Conservation (phyloP, 1,140 invertebrate species). For the Leguminivora glycinivorella region DNA sequence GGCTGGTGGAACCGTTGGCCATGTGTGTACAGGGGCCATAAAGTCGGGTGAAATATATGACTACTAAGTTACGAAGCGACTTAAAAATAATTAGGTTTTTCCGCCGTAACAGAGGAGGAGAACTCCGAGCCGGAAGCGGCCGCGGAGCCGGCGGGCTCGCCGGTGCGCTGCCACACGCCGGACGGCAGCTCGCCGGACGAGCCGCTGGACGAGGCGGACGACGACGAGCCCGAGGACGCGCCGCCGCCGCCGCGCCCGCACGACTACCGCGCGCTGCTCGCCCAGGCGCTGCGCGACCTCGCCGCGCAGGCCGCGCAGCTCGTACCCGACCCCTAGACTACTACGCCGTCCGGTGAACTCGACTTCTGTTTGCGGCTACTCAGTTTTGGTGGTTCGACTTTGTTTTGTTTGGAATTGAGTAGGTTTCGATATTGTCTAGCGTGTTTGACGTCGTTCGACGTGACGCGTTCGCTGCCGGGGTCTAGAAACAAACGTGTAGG, state of each 20-base stretch:
- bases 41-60: too few relatives aligned
- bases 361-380: not conserved
- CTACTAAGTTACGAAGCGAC: too few relatives aligned
- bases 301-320: not conserved
- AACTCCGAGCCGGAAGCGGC: constrained; percentile 39
- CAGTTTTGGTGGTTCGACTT: constrained; percentile 2
- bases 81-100: too few relatives aligned
- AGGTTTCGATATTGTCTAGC: not conserved
- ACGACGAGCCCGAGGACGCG: constrained; percentile 30
- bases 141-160: constrained; percentile 25
- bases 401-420: constrained; percentile 16
- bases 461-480: not conserved
- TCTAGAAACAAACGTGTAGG: too few relatives aligned
- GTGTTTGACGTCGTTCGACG: not conserved
- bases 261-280: constrained; percentile 30
- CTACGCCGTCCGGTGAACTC: not conserved
- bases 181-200: constrained; percentile 40
- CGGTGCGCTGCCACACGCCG: constrained; percentile 36
- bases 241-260: constrained; percentile 27
- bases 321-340: not conserved
- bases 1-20: too few relatives aligned
- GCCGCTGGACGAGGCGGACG: constrained; percentile 32
- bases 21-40: too few relatives aligned
- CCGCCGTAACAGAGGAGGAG: constrained; percentile 40
- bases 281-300: constrained; percentile 22